Percentiles rank a stretch among this genome's conserved stretches.
These are phyloP conservation scores for Ectemnius cavifrons DNA, from an alignment of 2,888 invertebrate species.

Conservation along the genomic window DNA sequence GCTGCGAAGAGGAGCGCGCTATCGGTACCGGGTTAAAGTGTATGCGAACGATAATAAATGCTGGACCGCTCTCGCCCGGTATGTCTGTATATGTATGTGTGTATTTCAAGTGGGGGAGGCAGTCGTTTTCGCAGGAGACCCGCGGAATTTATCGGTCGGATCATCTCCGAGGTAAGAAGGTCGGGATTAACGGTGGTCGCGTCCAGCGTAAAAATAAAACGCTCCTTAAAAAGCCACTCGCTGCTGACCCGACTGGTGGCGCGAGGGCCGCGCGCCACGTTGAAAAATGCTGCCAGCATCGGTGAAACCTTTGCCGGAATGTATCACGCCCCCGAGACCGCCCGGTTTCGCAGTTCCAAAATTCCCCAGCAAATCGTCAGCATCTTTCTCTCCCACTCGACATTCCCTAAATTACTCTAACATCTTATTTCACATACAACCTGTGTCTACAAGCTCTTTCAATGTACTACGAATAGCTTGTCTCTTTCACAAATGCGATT, in stretches of 20 bases:
- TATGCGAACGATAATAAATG: constrained; percentile 56
- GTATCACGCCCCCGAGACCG: constrained; percentile 22
- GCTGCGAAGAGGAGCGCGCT: constrained; percentile 23
- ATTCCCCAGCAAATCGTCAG: too few species aligned
- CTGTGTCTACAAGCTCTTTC: too few species aligned
- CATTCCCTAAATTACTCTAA: too few species aligned
- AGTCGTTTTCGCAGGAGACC: constrained; percentile 44
- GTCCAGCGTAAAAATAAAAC: constrained; percentile 62
- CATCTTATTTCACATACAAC: too few species aligned
- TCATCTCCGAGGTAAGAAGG: constrained; percentile 62
- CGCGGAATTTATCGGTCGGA: constrained; percentile 61
- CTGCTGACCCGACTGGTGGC: constrained; percentile 41
- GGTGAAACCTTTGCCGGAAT: constrained; percentile 48
- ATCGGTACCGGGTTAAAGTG: constrained; percentile 39
- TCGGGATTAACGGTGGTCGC: constrained; percentile 64
- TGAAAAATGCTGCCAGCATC: constrained; percentile 52
- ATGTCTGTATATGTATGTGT: not conserved
- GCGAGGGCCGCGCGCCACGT: constrained; percentile 30
- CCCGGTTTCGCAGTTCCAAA: not conserved
- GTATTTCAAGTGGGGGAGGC: constrained; percentile 27
- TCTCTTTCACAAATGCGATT: too few species aligned
- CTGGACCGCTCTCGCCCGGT: constrained; percentile 42
- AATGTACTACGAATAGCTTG: too few species aligned
- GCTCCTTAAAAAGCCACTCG: constrained; percentile 62
- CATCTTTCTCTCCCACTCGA: too few species aligned